Evolutionary conservation across 1,140 invertebrate genomes (phyloP), one percentile per base, ranked within the genome.

Genomic region (Pemphigus obesinymphae): DNA sequence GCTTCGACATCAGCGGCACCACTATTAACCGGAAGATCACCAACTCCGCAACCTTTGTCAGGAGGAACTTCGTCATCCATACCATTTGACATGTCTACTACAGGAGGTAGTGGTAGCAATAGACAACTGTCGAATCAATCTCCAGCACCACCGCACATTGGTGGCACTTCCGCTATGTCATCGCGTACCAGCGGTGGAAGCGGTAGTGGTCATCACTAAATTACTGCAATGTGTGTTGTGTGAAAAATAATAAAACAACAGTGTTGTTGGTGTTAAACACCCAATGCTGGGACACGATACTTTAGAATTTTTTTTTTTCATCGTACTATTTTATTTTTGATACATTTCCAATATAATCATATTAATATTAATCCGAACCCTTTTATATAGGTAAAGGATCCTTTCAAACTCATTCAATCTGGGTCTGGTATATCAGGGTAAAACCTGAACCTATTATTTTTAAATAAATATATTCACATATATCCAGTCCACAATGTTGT

Each of bases 261-360:
- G 3, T 4, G 10, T 26, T 63, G 4, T 66, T 72, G 68, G 2
- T 10, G 43, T 15, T 8, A 0, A 72, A 10, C 3, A 29, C 7
- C n/a, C 63, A 68, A 1, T n/a, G n/a, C n/a, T n/a, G n/a, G n/a
- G n/a, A n/a, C n/a, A 48, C 20, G 26, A 70, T 31, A 50, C 17
- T 34, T 73, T 73, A 50, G 70, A 50, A 48, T 73, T 48, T 48
- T 72, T 72, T 73, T 45, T 70, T 72, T 50, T 20, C 40, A 37
- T 37, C 34, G 13, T 66, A 34, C 34, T 66, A 70, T 70, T 70
- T 45, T 26, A 45, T 73, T 73, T 31, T 73, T 11, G 26, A 43
- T 70, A 70, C 13, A 70, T 50, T 20, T 31, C 50, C 17, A 73
- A 50, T 50, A 45, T 13, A 73, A 43, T 73, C 43, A 40, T 48